These are phyloP conservation scores for Thecophora atra DNA, from an alignment of 2,888 invertebrate genomes.

Conservation along the genomic window DNA sequence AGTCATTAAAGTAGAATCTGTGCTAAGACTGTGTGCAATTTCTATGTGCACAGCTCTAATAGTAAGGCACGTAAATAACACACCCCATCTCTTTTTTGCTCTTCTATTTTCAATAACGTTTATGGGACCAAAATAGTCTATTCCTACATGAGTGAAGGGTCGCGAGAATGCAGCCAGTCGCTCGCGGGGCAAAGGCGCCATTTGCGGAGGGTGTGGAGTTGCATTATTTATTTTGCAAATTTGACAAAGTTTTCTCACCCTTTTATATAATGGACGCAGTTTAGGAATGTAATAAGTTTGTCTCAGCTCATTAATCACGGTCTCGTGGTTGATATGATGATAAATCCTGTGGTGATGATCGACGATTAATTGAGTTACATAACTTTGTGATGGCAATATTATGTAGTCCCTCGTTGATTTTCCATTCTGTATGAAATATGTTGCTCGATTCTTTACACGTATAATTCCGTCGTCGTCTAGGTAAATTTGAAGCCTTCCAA, in stretches of 20 bases:
- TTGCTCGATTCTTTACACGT: not conserved
- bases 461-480: no score
- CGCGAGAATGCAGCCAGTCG: no score
- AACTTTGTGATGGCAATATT: no score
- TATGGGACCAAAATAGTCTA: no score
- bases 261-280: conserved; percentile 13
- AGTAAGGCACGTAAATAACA: conserved; percentile 4
- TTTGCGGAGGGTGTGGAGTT: no score
- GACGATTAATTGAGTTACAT: no score
- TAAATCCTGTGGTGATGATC: conserved; percentile 1
- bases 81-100: conserved; percentile 5
- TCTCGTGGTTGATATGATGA: conserved; percentile 12
- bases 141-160: no score
- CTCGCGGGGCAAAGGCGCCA: no score
- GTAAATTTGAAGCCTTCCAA: not conserved
- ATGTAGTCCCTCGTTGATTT: not conserved
- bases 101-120: no score
- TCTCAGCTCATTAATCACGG: not conserved
- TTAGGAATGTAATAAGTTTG: conserved; percentile 2
- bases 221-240: conserved; percentile 5
- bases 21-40: no score
- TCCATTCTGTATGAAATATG: no score
- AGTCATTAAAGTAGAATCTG: no score
- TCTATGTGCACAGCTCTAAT: not conserved
- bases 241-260: conserved; percentile 13